These are phyloP conservation scores for Atta texana DNA, from an alignment of 1,140 invertebrate genomes.

Conservation along the genomic window DNA sequence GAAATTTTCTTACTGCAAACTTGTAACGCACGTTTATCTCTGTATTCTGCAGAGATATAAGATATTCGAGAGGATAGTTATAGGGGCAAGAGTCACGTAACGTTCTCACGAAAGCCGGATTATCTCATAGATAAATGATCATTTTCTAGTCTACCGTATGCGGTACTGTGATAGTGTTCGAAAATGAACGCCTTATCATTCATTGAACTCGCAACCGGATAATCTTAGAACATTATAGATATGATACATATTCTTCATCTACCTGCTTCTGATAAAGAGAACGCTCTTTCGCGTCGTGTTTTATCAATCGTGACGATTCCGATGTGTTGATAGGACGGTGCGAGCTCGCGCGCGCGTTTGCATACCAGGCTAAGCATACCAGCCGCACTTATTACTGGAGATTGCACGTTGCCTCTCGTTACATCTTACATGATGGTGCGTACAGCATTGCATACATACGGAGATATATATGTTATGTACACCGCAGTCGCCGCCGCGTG, in stretches of 20 bases:
- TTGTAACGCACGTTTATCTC: constrained; percentile 48
- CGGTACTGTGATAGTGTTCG: background rate
- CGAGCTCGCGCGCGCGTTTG: constrained; percentile 35
- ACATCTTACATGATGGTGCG: constrained; percentile 60
- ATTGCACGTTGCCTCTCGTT: constrained; percentile 74
- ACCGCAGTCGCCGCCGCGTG: constrained; percentile 17
- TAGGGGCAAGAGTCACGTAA: constrained; percentile 7
- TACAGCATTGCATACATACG: constrained; percentile 4
- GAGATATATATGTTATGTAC: background rate
- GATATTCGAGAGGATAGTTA: constrained; percentile 11
- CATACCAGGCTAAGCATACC: constrained; percentile 64
- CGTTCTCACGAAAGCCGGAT: constrained; percentile 26
- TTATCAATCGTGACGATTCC: constrained; percentile 33
- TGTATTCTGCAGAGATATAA: background rate
- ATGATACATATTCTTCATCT: background rate
- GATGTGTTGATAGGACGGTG: constrained; percentile 25
- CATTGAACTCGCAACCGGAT: constrained; percentile 10
- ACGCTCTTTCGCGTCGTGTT: constrained; percentile 9
- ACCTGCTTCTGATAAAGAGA: background rate
- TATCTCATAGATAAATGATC: constrained; percentile 30
- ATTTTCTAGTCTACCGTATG: constrained; percentile 12
- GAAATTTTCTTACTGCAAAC: background rate
- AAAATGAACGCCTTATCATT: background rate
- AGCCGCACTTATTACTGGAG: constrained; percentile 75
- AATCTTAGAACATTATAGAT: background rate